phyloP scores from a whole-genome alignment of 2,113 vertebrate genomes.

The western clawed frog (Xenopus tropicalis) region UCB_Xtro_10.0 CM004446.2:145988501-145989000 shows the following conservation, averaged over 20 bases:
- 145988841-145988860: slow-evolving; percentile 83
- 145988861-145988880: slow-evolving; percentile 91
- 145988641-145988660: not conserved
- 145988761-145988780: slow-evolving; percentile 92
- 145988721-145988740: slow-evolving; percentile 75
- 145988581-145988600: not conserved
- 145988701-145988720: not conserved
- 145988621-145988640: not conserved
- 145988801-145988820: slow-evolving; percentile 89
- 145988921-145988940: no score
- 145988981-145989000: no score
- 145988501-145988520: no score
- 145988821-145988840: slow-evolving; percentile 89
- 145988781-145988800: slow-evolving; percentile 93
- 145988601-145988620: not conserved
- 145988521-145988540: not conserved
- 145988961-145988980: not conserved
- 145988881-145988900: slow-evolving; percentile 89
- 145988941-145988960: slow-evolving; percentile 29
- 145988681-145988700: not conserved
- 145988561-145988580: not conserved
- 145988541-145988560: not conserved
- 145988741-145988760: slow-evolving; percentile 86
- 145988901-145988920: no score
- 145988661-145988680: not conserved